Evolutionary conservation across 2,888 invertebrate genomes (phyloP), one percentile per base, ranked within the genome.

Genomic region (Tanaodytes sp.): DNA sequence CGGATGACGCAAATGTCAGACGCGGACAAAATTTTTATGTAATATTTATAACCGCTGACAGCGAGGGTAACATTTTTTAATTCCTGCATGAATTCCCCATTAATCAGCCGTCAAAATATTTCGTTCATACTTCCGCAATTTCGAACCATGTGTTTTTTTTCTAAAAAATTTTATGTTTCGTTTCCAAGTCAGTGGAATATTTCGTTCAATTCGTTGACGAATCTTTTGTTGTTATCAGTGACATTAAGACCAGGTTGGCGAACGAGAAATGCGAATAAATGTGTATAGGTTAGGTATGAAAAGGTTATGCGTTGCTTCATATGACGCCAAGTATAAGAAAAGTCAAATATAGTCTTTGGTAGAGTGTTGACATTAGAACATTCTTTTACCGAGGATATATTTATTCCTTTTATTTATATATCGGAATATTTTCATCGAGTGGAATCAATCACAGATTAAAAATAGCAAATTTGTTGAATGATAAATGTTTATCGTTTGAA

Each of bases 1-100:
- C 51, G 55, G 31, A 33, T 67, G 67, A 67, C 62, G 67, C 62
- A 67, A 62, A 67, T 27, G 55, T 61, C 67, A 57, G 62, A 40
- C 55, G 51, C 67, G 51, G 62, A 46, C 46, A 61, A 61, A 61
- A 67, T 67, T 67, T 55, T 67, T 67, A 67, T 62, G 55, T 61
- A 61, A 67, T 67, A 62, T 62, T 67, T 67, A 61, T 49, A 46
- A 67, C 55, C 57, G 61, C 51, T 45, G 61, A 55, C 67, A 51
- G 37, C 54, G 36, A 54, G 15, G 39, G 43, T 37, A 49, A 39
- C 54, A 37, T 61, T 67, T 43, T 46, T 39, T 43, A 49, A 37
- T 51, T 18, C 3, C 33, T 2, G 16, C 40, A 11, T 2, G 18
- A 55, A 16, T n/a, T n/a, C n/a, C n/a, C n/a, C n/a, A n/a, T n/a